These are phyloP conservation scores for Steinernema hermaphroditum DNA, from an alignment of 2,888 invertebrate genomes.

Conservation along the genomic window DNA sequence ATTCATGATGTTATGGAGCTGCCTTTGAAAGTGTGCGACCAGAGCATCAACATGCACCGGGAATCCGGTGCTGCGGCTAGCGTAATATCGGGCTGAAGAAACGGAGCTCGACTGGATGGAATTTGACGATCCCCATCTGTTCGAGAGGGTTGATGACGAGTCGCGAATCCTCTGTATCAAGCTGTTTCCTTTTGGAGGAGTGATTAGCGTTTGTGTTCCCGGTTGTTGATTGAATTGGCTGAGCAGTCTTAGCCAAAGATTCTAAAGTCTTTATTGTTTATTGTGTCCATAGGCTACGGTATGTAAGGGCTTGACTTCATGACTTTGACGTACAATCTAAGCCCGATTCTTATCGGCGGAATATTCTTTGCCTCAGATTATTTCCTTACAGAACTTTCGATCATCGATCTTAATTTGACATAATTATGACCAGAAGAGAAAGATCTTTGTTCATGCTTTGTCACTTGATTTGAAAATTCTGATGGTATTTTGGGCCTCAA, in stretches of 20 bases:
- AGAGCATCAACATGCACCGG: conserved; percentile 7
- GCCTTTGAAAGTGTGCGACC: conserved; percentile 12
- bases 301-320: no score
- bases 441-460: no score
- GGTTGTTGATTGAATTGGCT: background rate
- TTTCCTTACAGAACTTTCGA: no score
- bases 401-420: no score
- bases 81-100: background rate
- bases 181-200: background rate
- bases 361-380: no score
- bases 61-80: conserved; percentile 1
- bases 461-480: no score
- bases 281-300: no score
- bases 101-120: conserved; percentile 12
- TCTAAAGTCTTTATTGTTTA: background rate
- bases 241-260: background rate
- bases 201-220: background rate
- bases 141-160: background rate
- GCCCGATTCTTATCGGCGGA: no score
- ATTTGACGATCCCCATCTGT: conserved; percentile 3
- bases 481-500: no score
- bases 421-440: no score
- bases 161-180: conserved; percentile 4
- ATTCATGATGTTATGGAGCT: conserved; percentile 19
- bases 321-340: no score